Evolutionary conservation across 2,113 vertebrate species (phyloP).

Genomic region (Lates calcarifer): DNA sequence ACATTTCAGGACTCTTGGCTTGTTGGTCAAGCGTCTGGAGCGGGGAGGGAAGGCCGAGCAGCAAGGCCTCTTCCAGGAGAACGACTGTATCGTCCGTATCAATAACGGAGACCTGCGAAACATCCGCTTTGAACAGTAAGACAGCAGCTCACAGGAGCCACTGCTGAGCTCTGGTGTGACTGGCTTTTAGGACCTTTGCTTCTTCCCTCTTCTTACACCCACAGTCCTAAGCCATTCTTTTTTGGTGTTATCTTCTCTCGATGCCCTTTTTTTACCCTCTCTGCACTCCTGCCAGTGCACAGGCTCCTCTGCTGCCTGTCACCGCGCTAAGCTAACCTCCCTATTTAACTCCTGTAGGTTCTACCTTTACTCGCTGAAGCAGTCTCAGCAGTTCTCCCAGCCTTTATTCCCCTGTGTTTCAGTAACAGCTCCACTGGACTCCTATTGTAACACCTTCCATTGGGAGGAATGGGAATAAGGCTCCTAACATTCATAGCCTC

Average conservation of each 20-base stretch:
- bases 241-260: neutral
- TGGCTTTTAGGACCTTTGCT: neutral
- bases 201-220: neutral
- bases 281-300: conserved; percentile 17
- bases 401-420: conserved; percentile 35
- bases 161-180: conserved; percentile 21
- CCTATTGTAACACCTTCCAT: neutral
- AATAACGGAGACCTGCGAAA: conserved; percentile 95
- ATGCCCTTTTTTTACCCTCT: neutral
- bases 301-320: conserved; percentile 28
- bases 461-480: neutral
- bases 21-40: conserved; percentile 97
- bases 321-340: conserved; percentile 62
- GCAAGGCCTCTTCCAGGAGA: conserved; percentile 95
- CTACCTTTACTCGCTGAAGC: conserved; percentile 13
- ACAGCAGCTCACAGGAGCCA: conserved; percentile 23
- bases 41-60: conserved; percentile 96
- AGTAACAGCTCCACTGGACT: conserved; percentile 41
- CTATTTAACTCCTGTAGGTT: conserved; percentile 58
- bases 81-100: conserved; percentile 97
- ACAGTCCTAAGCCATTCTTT: neutral
- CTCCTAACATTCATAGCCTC: conserved; percentile 34
- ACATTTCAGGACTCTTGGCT: conserved; percentile 91
- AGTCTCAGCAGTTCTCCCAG: conserved; percentile 12
- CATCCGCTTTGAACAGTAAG: conserved; percentile 98